A percentile compares a stretch with the other conserved stretches of the same genome.
These are phyloP conservation scores for Clarias batrachus DNA, from an alignment of 2,113 vertebrate species.

Conservation along the genomic window DNA sequence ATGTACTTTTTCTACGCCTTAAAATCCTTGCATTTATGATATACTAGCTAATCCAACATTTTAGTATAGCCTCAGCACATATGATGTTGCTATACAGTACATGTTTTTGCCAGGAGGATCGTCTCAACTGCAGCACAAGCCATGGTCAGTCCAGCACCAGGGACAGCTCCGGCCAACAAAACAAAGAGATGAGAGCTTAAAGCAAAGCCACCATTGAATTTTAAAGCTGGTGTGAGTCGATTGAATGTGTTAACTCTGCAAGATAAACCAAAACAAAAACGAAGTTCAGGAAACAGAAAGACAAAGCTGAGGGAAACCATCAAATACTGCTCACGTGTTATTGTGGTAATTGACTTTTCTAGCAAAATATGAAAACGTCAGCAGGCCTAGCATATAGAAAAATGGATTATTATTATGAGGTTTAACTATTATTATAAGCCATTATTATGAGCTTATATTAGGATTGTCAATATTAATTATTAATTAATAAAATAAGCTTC, in stretches of 20 bases:
- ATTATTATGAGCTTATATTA: no score
- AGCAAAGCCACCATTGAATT: not conserved
- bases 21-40: conserved; percentile 5
- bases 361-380: not conserved
- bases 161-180: not conserved
- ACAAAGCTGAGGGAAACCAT: not conserved
- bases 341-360: not conserved
- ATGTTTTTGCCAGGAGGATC: not conserved
- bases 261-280: not conserved
- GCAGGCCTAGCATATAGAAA: no score
- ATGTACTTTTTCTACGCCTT: not conserved
- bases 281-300: not conserved
- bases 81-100: not conserved
- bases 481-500: no score
- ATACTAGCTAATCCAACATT: not conserved
- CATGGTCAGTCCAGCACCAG: not conserved
- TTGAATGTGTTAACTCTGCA: not conserved
- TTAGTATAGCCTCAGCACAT: not conserved
- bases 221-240: not conserved
- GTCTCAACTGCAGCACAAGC: not conserved
- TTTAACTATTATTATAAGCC: no score
- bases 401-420: no score
- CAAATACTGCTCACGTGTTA: not conserved
- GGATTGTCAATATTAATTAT: no score
- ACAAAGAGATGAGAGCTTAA: not conserved